A percentile compares a stretch with the other conserved stretches of the same genome.
Conservation (phyloP, 30 jellyfish, hydroid and myxozoan genomes). For the Thelohanellus kitauei region DNA sequence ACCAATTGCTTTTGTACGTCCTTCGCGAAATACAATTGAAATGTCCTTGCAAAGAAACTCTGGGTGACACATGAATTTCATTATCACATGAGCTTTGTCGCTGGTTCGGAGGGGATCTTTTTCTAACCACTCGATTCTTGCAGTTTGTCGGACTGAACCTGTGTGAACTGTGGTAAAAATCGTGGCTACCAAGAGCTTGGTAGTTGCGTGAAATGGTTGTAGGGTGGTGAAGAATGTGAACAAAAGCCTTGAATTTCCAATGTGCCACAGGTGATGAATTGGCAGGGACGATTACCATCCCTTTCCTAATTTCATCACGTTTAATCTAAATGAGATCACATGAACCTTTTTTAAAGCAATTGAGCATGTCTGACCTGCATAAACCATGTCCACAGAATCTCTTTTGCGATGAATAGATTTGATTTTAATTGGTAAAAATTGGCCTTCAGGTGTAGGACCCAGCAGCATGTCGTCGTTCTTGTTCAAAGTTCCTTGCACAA, state of each 20-base stretch:
- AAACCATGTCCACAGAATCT: conserved; percentile 49
- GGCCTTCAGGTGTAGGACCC: conserved; percentile 62
- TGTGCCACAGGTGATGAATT: conserved; percentile 25
- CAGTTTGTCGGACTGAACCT: conserved; percentile 75
- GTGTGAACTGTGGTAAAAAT: conserved; percentile 24
- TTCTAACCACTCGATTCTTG: conserved; percentile 44
- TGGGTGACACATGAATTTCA: conserved; percentile 55
- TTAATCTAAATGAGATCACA: conserved; percentile 14
- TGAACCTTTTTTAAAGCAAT: conserved; percentile 43
- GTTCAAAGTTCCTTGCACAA: conserved; percentile 46
- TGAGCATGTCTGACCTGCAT: conserved; percentile 80
- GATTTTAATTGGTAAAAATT: conserved; percentile 37
- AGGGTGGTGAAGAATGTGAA: conserved; percentile 54
- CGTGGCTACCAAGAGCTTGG: conserved; percentile 66
- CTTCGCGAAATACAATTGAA: conserved; percentile 79
- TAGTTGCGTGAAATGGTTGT: conserved; percentile 46
- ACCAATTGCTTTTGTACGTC: conserved; percentile 92
- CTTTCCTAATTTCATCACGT: conserved; percentile 72
- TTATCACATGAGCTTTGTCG: conserved; percentile 52
- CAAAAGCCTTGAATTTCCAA: conserved; percentile 78
- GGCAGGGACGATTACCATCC: conserved; percentile 42
- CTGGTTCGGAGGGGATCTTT: conserved; percentile 50
- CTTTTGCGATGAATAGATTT: conserved; percentile 73
- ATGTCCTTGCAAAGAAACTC: conserved; percentile 36
- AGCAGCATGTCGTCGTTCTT: conserved; percentile 20